Percentiles rank a stretch among this genome's conserved stretches.
Conservation (phyloP, 2,888 invertebrate genomes). For the Ectemnius cavifrons region DNA sequence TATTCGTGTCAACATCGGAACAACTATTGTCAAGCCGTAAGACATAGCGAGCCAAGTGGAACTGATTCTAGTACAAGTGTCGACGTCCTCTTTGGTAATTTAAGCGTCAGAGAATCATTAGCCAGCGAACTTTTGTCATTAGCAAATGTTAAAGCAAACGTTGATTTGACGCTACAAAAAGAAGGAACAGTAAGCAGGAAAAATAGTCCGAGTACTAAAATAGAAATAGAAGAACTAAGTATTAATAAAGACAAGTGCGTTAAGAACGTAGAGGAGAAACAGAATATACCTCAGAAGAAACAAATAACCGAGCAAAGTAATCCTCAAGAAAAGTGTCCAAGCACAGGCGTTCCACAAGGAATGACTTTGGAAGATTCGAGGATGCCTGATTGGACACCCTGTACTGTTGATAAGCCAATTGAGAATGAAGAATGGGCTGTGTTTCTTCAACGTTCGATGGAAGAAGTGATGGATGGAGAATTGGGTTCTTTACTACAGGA, state of each 20-base stretch:
- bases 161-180: background rate
- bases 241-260: background rate
- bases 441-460: constrained; percentile 88
- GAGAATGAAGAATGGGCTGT: constrained; percentile 94
- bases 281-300: background rate
- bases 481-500: constrained; percentile 85
- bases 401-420: constrained; percentile 80
- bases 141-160: background rate
- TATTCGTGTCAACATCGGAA: constrained; percentile 53
- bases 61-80: constrained; percentile 72
- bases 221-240: background rate
- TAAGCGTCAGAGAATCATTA: constrained; percentile 70
- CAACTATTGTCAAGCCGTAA: constrained; percentile 53
- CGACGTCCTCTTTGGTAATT: constrained; percentile 71
- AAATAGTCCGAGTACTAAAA: constrained; percentile 49
- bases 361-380: constrained; percentile 19
- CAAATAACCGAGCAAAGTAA: background rate
- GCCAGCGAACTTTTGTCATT: constrained; percentile 66
- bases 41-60: constrained; percentile 67
- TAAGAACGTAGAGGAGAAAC: background rate
- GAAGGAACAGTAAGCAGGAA: constrained; percentile 37
- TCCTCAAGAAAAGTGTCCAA: background rate
- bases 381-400: constrained; percentile 68
- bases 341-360: background rate
- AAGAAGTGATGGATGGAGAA: constrained; percentile 90